Evolutionary conservation across 1,140 invertebrate species (phyloP).

Genomic region (Drosophila parabipectinata): DNA sequence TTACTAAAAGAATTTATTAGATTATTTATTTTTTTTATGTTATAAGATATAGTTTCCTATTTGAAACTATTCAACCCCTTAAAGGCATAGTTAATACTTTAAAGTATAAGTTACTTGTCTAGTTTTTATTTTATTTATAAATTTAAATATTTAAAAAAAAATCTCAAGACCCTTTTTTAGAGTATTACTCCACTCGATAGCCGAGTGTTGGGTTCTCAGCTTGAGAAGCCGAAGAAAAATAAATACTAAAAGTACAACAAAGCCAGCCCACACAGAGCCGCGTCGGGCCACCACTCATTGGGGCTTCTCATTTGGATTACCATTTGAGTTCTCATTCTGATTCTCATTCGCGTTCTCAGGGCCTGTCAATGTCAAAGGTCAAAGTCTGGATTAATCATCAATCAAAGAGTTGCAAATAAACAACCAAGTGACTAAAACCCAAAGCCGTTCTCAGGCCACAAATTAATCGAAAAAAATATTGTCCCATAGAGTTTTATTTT

Average conservation of each 20-base stretch:
- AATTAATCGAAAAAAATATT: slow-evolving; percentile 59
- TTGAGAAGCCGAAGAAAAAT: slow-evolving; percentile 2
- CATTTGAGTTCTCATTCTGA: not conserved
- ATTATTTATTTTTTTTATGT: too few species aligned
- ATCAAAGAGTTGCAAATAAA: slow-evolving; percentile 53
- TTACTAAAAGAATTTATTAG: too few species aligned
- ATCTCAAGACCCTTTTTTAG: slow-evolving; percentile 3
- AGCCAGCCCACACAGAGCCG: slow-evolving; percentile 11
- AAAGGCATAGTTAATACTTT: too few species aligned
- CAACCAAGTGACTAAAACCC: slow-evolving; percentile 7
- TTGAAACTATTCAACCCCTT: too few species aligned
- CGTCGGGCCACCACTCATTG: not conserved
- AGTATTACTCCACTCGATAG: slow-evolving; percentile 19
- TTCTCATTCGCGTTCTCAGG: slow-evolving; percentile 26
- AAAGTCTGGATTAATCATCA: slow-evolving; percentile 82
- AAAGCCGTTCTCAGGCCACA: slow-evolving; percentile 43
- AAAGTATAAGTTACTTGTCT: too few species aligned
- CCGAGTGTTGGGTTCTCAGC: slow-evolving; percentile 3
- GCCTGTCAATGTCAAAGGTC: slow-evolving; percentile 74
- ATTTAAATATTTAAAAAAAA: not conserved
- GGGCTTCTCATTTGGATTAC: not conserved
- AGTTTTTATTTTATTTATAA: not conserved
- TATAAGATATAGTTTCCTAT: too few species aligned
- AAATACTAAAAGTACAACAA: slow-evolving; percentile 6
- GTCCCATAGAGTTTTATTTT: not conserved